Percentiles rank a stretch among this genome's conserved stretches.
Evolutionary conservation across 2,888 invertebrate genomes (phyloP).

Genomic region (Chrysodeixis includens): DNA sequence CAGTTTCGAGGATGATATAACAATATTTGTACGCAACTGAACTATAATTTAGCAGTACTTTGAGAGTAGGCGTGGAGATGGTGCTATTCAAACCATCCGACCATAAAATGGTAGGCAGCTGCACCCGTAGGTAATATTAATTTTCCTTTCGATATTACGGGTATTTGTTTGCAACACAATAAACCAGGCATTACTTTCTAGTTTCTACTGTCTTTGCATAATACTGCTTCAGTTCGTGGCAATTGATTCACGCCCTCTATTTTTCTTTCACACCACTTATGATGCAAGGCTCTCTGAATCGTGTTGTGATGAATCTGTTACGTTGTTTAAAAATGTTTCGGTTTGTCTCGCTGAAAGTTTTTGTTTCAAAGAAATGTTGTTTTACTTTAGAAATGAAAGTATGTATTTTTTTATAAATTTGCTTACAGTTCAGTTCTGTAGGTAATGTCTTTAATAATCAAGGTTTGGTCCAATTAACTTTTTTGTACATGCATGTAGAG

Average conservation of each 20-base stretch:
- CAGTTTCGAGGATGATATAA: slow-evolving; percentile 46
- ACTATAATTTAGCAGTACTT: slow-evolving; percentile 32
- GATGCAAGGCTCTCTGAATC: slow-evolving; percentile 32
- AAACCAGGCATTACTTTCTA: slow-evolving; percentile 36
- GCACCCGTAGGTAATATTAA: slow-evolving; percentile 38
- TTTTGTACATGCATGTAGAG: too few relatives aligned
- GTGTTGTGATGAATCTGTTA: not conserved
- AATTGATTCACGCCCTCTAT: slow-evolving; percentile 53
- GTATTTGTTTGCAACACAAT: slow-evolving; percentile 42
- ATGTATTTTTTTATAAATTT: not conserved
- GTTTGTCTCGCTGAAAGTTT: slow-evolving; percentile 4
- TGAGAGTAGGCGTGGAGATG: slow-evolving; percentile 39
- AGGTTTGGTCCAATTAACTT: too few relatives aligned
- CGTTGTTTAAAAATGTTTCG: not conserved
- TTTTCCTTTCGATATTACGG: slow-evolving; percentile 39
- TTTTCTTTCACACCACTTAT: slow-evolving; percentile 33
- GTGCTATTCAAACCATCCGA: slow-evolving; percentile 48
- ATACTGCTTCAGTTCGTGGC: slow-evolving; percentile 30
- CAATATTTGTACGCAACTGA: slow-evolving; percentile 32
- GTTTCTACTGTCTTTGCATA: slow-evolving; percentile 33
- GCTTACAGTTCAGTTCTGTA: too few relatives aligned
- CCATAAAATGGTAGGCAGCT: slow-evolving; percentile 31
- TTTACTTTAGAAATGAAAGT: not conserved
- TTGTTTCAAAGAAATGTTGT: not conserved
- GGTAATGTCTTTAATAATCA: too few relatives aligned